These are phyloP conservation scores for Marcusenius ussheri DNA, from an alignment of 2,113 vertebrate genomes.

Conservation along the genomic window DNA sequence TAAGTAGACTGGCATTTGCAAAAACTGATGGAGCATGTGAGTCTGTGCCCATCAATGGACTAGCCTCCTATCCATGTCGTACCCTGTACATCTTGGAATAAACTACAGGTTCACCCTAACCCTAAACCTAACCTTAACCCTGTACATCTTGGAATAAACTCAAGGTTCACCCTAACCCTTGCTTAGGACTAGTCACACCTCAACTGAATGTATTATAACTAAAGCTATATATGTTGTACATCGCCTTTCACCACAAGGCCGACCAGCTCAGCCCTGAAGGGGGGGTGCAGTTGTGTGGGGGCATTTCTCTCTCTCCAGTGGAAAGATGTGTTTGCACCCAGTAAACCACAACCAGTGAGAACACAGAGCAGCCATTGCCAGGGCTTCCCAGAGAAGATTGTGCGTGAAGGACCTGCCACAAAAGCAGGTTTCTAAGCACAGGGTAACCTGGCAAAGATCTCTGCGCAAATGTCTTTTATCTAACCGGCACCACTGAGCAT, in stretches of 20 bases:
- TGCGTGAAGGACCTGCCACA: not conserved
- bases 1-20: not conserved
- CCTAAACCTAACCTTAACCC: not conserved
- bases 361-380: not conserved
- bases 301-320: not conserved
- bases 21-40: not conserved
- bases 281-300: not conserved
- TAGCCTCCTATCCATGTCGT: not conserved
- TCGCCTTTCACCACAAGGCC: not conserved
- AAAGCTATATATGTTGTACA: not conserved
- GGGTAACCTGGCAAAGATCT: not conserved
- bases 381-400: not conserved
- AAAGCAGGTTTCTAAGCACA: not conserved
- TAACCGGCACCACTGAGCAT: not conserved
- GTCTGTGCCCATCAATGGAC: not conserved
- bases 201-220: not conserved
- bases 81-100: not conserved
- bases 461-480: not conserved
- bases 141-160: no score
- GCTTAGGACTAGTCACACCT: not conserved
- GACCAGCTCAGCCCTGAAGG: slow-evolving; percentile 7
- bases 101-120: not conserved
- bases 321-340: not conserved
- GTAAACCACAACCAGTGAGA: not conserved
- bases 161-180: not conserved